Conservation (phyloP, 2,888 invertebrate genomes). For the Lepidochrysops patricia region DNA sequence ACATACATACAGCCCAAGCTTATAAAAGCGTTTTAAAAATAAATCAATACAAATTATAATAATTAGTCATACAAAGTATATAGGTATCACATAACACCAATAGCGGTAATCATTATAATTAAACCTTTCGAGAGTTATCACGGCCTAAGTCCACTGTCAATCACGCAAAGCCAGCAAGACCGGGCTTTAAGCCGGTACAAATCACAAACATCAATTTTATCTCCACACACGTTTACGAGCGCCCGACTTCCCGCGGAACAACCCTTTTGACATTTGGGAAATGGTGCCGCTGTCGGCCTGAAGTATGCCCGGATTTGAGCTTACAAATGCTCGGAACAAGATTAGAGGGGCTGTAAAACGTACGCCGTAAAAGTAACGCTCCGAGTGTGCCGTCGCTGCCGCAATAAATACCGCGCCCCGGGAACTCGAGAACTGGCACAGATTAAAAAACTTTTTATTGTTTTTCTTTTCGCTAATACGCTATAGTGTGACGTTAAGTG, state of each 20-base stretch:
- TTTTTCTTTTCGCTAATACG: conserved; percentile 3
- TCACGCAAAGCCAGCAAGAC: neutral
- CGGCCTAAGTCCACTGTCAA: neutral
- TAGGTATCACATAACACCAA: too few relatives aligned
- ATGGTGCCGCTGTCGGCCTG: conserved; percentile 54
- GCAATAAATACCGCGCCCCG: conserved; percentile 22
- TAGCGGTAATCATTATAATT: too few relatives aligned
- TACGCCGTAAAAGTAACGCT: conserved; percentile 50
- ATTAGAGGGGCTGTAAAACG: conserved; percentile 46
- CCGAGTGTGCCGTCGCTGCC: too few relatives aligned
- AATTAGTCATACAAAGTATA: too few relatives aligned
- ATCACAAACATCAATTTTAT: conserved; percentile 23
- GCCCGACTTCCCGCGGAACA: conserved; percentile 31
- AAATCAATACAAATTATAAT: too few relatives aligned
- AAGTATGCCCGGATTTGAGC: conserved; percentile 52
- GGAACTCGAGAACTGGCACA: conserved; percentile 15
- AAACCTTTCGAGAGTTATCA: neutral
- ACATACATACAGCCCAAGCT: too few relatives aligned
- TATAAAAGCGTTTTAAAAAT: too few relatives aligned
- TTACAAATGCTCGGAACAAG: conserved; percentile 49
- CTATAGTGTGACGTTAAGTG: neutral
- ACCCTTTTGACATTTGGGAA: conserved; percentile 51
- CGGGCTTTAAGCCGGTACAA: conserved; percentile 11
- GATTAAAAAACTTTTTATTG: conserved; percentile 17
- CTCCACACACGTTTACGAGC: conserved; percentile 20